Evolutionary conservation across 2,797 vertebrate genomes (phyloP), one percentile per base, ranked within the genome.

Genomic region (Sebastes oblongus): DNA sequence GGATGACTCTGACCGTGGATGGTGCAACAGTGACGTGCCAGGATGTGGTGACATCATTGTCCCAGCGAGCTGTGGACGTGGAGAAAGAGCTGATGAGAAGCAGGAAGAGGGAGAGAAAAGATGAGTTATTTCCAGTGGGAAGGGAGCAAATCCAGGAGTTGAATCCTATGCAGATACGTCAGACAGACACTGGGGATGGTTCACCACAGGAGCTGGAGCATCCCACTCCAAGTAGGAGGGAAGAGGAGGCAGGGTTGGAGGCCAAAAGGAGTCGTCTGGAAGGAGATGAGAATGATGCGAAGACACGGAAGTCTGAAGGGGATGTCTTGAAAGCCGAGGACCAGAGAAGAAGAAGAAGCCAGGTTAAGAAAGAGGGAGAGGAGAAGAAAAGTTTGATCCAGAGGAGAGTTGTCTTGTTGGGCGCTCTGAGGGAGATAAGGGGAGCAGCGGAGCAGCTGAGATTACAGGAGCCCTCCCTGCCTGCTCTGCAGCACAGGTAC

Each of bases 401-500:
- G 93, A 94, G 90, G 91, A 96, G 75, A 14, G 55, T 39, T 5
- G 92, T 91, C 9, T 87, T 98, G 52, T 81, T 93, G 61, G 93
- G 88, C 88, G 85, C 55, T 22, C 94, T 99, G 85, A 95, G 93
- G 78, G 97, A 97, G 66, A 77, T 97, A 1, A 88, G 77, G 39
- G 88, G 66, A 77, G 91, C 89, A 46, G 93, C 96, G 58, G 93
- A 94, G 74, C 95, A 92, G 86, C 86, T 97, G 82, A 92, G 93
- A 1, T 89, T 98, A 58, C 96, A 94, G 80, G 98, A 99, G 88
- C 93, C 96, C 8, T 97, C 96, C 1, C 93, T 96, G 76, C 97
- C 97, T 73, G 97, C 97, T 25, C 85, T 98, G 55, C 97, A 97
- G 18, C 96, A 96, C 69, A 97, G 98, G 98, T 99, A 90, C 42